phyloP scores from a whole-genome alignment of 2,797 vertebrate species.

The Helostoma temminkii region DNA sequence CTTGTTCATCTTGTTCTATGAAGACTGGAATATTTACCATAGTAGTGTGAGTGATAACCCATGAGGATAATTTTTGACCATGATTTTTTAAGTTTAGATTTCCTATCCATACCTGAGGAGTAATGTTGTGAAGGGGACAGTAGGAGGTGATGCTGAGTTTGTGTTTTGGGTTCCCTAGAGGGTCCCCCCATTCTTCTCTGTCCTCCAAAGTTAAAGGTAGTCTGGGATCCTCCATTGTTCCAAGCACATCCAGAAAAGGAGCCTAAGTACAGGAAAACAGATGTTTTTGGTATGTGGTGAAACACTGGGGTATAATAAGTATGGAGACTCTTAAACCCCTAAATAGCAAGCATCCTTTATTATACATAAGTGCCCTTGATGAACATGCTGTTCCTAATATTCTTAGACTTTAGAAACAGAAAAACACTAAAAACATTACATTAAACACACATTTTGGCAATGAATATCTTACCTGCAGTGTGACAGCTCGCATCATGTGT shows the following conservation, averaged over 20 bases:
- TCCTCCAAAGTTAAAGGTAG: slow-evolving; percentile 94
- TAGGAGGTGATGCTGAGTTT: slow-evolving; percentile 89
- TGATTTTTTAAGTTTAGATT: not conserved
- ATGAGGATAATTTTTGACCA: not conserved
- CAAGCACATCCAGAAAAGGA: slow-evolving; percentile 94
- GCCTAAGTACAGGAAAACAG: slow-evolving; percentile 79
- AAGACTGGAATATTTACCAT: no score
- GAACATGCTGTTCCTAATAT: not conserved
- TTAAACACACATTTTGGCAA: not conserved
- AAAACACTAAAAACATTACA: not conserved
- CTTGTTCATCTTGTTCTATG: no score
- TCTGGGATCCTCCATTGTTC: slow-evolving; percentile 89
- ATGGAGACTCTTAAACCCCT: not conserved
- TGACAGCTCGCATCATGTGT: slow-evolving; percentile 85
- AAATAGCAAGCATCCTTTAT: no score
- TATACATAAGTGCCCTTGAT: no score
- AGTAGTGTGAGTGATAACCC: not conserved
- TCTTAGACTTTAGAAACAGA: not conserved
- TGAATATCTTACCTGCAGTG: slow-evolving; percentile 87
- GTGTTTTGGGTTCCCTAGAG: slow-evolving; percentile 83
- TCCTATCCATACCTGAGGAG: slow-evolving; percentile 87
- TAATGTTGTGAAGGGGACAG: slow-evolving; percentile 94
- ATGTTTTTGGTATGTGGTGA: not conserved
- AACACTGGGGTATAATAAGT: not conserved
- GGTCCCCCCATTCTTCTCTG: slow-evolving; percentile 95